These are phyloP conservation scores for Scaeva pyrastri DNA, from an alignment of 2,888 invertebrate genomes.

Conservation along the genomic window DNA sequence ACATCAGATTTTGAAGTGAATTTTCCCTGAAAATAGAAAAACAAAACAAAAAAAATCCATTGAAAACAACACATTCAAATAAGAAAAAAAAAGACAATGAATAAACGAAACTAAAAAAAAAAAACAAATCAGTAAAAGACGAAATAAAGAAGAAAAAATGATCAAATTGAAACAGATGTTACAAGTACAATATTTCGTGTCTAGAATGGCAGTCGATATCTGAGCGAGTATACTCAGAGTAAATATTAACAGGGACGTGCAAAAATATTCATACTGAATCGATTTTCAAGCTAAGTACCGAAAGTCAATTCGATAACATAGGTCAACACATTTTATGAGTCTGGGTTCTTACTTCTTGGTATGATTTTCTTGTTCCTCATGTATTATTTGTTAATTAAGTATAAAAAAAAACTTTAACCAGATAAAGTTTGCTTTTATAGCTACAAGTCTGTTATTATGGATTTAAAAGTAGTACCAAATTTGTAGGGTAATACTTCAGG, in stretches of 20 bases:
- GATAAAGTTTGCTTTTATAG: too few relatives aligned
- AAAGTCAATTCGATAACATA: too few relatives aligned
- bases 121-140: slow-evolving; percentile 60
- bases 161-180: slow-evolving; percentile 72
- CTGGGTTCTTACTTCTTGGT: too few relatives aligned
- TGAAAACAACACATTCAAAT: slow-evolving; percentile 50
- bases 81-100: slow-evolving; percentile 45
- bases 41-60: slow-evolving; percentile 27
- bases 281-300: too few relatives aligned
- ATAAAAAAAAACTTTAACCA: too few relatives aligned
- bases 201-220: slow-evolving; percentile 71
- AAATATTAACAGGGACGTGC: slow-evolving; percentile 12
- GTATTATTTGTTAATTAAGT: too few relatives aligned
- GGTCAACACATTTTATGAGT: too few relatives aligned
- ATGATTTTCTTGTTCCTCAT: too few relatives aligned
- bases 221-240: background rate
- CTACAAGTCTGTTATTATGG: too few relatives aligned
- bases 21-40: slow-evolving; percentile 86
- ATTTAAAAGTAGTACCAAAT: too few relatives aligned
- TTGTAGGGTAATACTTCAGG: too few relatives aligned
- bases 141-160: slow-evolving; percentile 38
- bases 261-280: background rate
- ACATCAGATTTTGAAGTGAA: slow-evolving; percentile 94
- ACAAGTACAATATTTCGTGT: slow-evolving; percentile 70
- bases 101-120: slow-evolving; percentile 52